phyloP scores from a whole-genome alignment of 1,140 invertebrate genomes.

The Penaeus indicus region DNA sequence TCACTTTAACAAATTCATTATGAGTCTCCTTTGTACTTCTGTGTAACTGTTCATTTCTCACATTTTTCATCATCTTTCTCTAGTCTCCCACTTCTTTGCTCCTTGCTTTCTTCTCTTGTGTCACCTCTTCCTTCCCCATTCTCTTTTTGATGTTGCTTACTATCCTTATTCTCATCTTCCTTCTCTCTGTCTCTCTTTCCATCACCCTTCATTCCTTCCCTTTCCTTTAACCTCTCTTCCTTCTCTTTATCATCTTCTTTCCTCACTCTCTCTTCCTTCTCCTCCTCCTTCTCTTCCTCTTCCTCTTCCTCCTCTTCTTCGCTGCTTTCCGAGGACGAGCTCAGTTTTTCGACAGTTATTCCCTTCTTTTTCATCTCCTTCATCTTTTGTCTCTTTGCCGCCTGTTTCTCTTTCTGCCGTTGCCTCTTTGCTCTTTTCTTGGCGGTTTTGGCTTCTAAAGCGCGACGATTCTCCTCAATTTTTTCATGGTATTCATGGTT shows the following conservation, averaged over 20 bases:
- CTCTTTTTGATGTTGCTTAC: not conserved
- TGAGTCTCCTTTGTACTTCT: too few species aligned
- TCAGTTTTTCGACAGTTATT: conserved; percentile 64
- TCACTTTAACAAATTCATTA: too few species aligned
- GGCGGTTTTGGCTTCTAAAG: conserved; percentile 84
- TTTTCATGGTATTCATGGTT: conserved; percentile 87
- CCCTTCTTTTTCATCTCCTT: conserved; percentile 1
- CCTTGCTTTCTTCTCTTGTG: too few species aligned
- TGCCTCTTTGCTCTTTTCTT: conserved; percentile 87
- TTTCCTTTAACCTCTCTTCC: too few species aligned
- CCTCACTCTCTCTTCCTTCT: not conserved
- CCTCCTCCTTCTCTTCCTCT: not conserved
- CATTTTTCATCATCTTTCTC: too few species aligned
- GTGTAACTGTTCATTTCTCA: too few species aligned
- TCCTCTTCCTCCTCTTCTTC: conserved; percentile 19
- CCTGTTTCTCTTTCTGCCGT: conserved; percentile 80
- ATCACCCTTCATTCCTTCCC: too few species aligned
- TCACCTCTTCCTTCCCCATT: not conserved
- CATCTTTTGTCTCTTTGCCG: conserved; percentile 72
- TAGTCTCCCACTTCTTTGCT: too few species aligned
- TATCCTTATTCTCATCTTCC: not conserved
- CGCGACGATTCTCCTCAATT: conserved; percentile 83
- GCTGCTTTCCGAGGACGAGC: conserved; percentile 28
- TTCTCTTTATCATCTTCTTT: not conserved
- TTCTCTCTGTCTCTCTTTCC: not conserved